Evolutionary conservation across 23 tunicate genomes (phyloP), one percentile per base, ranked within the genome.

Genomic region (Styela plicata): DNA sequence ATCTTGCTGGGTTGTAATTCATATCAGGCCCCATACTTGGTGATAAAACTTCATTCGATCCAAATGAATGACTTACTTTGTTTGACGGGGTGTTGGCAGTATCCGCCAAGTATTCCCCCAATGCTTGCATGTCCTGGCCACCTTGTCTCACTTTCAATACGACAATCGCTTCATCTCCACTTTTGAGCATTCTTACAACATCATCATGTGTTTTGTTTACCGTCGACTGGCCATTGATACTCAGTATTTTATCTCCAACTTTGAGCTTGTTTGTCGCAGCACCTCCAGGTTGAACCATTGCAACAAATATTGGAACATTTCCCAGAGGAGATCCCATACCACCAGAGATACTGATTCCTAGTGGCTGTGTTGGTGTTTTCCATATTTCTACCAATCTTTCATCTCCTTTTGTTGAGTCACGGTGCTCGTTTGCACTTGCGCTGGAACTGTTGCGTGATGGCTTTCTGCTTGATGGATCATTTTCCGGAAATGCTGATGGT

Each of bases 241-340:
- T 86, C 85, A 90, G 52, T 13, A 96, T 90, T 36, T 78, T 84
- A 34, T 96, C 99, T 24, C 96, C 96, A 17, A 83, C 79, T 52
- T 88, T 84, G n/a, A 96, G 79, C 68, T 90, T 85, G 21, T 64
- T 74, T 21, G 81, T 70, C 7, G 99, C 99, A 7, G 99, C 89
- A 33, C 92, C 92, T 24, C 35, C 24, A 21, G 74, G 79, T n/a
- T 90, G 88, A 33, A 96, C 89, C 74, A 91, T 69, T 0, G 92
- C 99, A 24, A 96, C 88, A 67, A 96, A 96, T 21, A 96, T 87
- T 18, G 99, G 99, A 34, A 96, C 99, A 57, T 96, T 89, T 63
- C 99, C 99, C 30, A 96, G 92, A 1, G 99, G 96, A 19, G 96
- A 90, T 29, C 96, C 96, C 32, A 96, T 80, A 3, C 99, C 99